Percentiles rank a stretch among this genome's conserved stretches.
These are phyloP conservation scores for Sebastes iracundus DNA, from an alignment of 2,797 vertebrate species.

Conservation along the genomic window DNA sequence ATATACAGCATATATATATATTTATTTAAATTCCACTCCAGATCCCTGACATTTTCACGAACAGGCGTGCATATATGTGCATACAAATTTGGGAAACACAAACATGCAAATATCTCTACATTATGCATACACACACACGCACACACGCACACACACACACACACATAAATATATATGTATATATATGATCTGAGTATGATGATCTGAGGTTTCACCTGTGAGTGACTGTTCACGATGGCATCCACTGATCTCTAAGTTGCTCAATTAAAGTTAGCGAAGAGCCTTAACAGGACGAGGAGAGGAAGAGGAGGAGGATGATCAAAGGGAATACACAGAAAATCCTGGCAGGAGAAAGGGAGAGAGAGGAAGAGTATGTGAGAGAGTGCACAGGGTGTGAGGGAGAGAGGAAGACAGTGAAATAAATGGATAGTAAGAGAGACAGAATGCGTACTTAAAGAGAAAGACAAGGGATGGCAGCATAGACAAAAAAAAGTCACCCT, in stretches of 20 bases:
- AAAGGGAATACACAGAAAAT: conserved; percentile 66
- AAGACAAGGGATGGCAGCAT: background rate
- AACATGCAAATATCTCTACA: conserved; percentile 7
- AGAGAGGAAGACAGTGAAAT: conserved; percentile 9
- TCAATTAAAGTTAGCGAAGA: conserved; percentile 68
- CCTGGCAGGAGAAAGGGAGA: conserved; percentile 38
- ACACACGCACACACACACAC: background rate
- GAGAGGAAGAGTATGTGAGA: background rate
- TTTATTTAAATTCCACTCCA: conserved; percentile 10
- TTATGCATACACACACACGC: background rate
- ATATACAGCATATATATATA: conserved; percentile 8
- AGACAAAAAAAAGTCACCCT: background rate
- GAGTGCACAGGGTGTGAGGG: background rate
- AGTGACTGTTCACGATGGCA: conserved; percentile 36
- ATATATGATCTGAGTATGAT: conserved; percentile 5
- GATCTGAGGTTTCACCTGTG: conserved; percentile 31
- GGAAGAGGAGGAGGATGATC: conserved; percentile 55
- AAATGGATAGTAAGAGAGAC: background rate
- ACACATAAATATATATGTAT: background rate
- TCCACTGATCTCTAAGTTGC: conserved; percentile 52
- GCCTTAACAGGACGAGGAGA: conserved; percentile 35
- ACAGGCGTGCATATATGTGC: background rate
- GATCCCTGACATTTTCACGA: conserved; percentile 28
- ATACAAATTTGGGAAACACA: conserved; percentile 21
- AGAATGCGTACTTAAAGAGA: conserved; percentile 3